phyloP scores from a whole-genome alignment of 1,140 invertebrate genomes.

The Leptopilina clavipes region DNA sequence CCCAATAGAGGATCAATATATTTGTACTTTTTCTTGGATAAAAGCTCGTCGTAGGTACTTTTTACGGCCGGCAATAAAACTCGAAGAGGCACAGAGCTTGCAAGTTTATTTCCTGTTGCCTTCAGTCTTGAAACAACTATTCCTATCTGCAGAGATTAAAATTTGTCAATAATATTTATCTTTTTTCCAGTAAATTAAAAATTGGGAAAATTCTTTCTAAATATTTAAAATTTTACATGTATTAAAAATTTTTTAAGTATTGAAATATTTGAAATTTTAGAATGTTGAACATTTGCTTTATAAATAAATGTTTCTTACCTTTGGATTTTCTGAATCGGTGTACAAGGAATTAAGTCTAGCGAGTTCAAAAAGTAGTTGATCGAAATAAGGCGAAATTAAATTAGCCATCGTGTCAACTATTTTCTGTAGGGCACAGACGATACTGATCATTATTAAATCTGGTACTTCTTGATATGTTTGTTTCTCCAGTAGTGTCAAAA shows the following conservation, averaged over 20 bases:
- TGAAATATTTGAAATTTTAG: neutral
- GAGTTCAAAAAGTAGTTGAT: conserved; percentile 82
- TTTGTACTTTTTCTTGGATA: conserved; percentile 77
- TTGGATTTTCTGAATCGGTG: conserved; percentile 64
- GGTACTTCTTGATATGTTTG: conserved; percentile 71
- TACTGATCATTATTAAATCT: conserved; percentile 75
- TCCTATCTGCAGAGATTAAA: conserved; percentile 66
- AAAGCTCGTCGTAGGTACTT: conserved; percentile 79
- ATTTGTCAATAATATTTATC: neutral
- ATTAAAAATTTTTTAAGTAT: neutral
- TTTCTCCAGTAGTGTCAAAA: conserved; percentile 79
- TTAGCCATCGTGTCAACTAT: conserved; percentile 86
- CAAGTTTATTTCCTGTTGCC: conserved; percentile 81
- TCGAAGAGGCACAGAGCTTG: conserved; percentile 81
- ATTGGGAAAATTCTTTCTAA: neutral
- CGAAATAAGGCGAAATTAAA: conserved; percentile 89
- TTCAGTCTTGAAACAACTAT: conserved; percentile 77
- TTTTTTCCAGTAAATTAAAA: neutral
- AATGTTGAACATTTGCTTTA: neutral
- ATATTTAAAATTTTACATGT: neutral
- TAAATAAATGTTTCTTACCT: conserved; percentile 54
- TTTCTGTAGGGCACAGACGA: conserved; percentile 85
- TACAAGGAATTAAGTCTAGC: conserved; percentile 75
- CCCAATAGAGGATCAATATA: conserved; percentile 83
- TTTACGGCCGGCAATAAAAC: conserved; percentile 85